These are phyloP conservation scores for Calephelis virginiensis DNA, from an alignment of 1,140 invertebrate genomes.

Conservation along the genomic window DNA sequence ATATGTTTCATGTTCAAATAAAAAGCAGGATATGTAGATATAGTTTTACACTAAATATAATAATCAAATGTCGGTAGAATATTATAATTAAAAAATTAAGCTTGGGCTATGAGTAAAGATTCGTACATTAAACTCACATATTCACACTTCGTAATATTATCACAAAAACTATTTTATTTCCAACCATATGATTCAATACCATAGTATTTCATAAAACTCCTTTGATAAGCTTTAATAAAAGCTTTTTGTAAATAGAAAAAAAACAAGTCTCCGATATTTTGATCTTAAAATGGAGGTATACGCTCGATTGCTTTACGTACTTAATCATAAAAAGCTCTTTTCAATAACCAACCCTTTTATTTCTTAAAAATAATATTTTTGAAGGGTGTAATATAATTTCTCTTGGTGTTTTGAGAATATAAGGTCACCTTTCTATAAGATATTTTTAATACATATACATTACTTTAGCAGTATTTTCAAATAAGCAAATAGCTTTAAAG, in stretches of 20 bases:
- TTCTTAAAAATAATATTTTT: constrained; percentile 45
- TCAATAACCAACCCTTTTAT: constrained; percentile 48
- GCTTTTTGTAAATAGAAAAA: constrained; percentile 10
- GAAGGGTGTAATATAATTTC: constrained; percentile 32
- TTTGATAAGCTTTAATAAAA: constrained; percentile 10
- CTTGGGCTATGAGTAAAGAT: not conserved
- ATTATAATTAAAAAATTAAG: no score
- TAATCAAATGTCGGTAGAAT: not conserved
- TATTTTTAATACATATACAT: not conserved
- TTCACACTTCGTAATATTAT: not conserved
- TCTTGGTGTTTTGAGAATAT: not conserved
- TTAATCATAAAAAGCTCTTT: constrained; percentile 51
- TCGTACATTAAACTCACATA: not conserved
- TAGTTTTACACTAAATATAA: no score
- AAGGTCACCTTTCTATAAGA: not conserved
- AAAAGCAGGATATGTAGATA: no score
- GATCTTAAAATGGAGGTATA: constrained; percentile 33
- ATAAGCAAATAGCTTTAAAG: no score
- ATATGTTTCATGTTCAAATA: no score
- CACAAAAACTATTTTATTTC: not conserved
- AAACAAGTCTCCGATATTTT: constrained; percentile 40
- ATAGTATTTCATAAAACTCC: not conserved
- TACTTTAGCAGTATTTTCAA: no score
- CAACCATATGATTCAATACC: not conserved
- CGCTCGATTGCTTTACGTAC: constrained; percentile 44